Percentiles rank a stretch among this genome's conserved stretches.
phyloP scores from a whole-genome alignment of 1,140 invertebrate genomes.

The Drosophila sucinea region DNA sequence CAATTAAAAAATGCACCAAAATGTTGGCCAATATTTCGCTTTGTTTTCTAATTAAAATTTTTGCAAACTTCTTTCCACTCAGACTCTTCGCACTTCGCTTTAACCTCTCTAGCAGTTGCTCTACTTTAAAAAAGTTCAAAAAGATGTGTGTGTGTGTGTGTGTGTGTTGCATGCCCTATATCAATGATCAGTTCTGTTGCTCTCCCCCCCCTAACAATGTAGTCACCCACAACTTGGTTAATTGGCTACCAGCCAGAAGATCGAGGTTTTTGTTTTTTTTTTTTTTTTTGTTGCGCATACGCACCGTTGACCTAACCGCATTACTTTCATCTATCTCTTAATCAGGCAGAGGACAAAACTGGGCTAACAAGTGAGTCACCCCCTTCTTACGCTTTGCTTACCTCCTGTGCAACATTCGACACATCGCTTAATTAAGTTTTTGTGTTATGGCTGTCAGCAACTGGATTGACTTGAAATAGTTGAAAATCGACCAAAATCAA shows the following conservation, averaged over 20 bases:
- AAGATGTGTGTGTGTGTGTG: conserved; percentile 10
- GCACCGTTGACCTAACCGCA: conserved; percentile 71
- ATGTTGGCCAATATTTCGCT: conserved; percentile 40
- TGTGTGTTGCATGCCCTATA: conserved; percentile 45
- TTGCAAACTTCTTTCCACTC: neutral
- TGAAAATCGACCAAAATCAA: conserved; percentile 36
- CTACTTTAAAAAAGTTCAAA: conserved; percentile 26
- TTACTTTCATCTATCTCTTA: conserved; percentile 46
- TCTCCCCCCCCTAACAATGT: conserved; percentile 1
- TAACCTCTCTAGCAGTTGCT: conserved; percentile 16
- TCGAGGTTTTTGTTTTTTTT: conserved; percentile 14
- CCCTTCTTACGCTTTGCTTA: neutral
- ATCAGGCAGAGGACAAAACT: conserved; percentile 22
- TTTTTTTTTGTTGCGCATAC: conserved; percentile 58
- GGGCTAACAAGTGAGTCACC: conserved; percentile 34
- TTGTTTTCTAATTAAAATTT: conserved; percentile 36
- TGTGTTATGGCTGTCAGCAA: conserved; percentile 66
- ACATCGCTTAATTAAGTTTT: conserved; percentile 67
- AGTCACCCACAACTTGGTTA: conserved; percentile 23
- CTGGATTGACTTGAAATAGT: conserved; percentile 76
- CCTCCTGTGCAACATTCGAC: neutral
- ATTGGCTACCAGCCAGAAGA: conserved; percentile 51
- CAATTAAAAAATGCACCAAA: conserved; percentile 60
- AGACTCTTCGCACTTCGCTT: conserved; percentile 2
- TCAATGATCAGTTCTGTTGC: conserved; percentile 44